A percentile compares a stretch with the other conserved stretches of the same genome.
Evolutionary conservation across 1,140 invertebrate genomes (phyloP).

Genomic region (Lepidurus couesii): DNA sequence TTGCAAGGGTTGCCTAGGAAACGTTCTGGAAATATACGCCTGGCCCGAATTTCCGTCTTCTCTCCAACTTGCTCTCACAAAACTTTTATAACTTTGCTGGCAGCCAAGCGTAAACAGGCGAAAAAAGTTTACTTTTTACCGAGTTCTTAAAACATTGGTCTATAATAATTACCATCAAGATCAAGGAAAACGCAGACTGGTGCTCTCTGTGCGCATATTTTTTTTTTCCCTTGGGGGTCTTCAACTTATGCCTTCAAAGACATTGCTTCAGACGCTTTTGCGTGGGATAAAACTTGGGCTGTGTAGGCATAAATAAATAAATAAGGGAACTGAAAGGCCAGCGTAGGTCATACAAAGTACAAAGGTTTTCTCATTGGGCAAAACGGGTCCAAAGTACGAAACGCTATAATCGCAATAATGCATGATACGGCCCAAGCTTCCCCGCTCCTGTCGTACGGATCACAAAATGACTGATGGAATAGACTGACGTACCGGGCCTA

Average conservation of each 20-base stretch:
- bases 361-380: too few relatives aligned
- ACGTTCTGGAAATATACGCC: neutral
- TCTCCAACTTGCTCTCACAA: neutral
- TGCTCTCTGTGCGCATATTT: too few relatives aligned
- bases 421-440: too few relatives aligned
- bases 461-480: too few relatives aligned
- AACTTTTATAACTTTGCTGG: neutral
- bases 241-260: too few relatives aligned
- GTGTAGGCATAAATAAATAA: neutral
- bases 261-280: neutral
- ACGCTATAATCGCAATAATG: too few relatives aligned
- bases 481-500: too few relatives aligned
- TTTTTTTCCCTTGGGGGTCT: too few relatives aligned
- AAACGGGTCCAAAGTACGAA: too few relatives aligned
- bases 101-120: conserved; percentile 3
- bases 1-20: conserved; percentile 11
- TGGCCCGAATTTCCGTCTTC: neutral
- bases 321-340: neutral
- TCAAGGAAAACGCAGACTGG: too few relatives aligned
- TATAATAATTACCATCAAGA: too few relatives aligned
- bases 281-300: neutral
- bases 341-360: neutral
- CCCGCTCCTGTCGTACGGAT: too few relatives aligned
- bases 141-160: neutral
- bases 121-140: neutral